Base-by-base conservation (phyloP, 1,140 invertebrate genomes). In the Lepidurus arcticus region DNA sequence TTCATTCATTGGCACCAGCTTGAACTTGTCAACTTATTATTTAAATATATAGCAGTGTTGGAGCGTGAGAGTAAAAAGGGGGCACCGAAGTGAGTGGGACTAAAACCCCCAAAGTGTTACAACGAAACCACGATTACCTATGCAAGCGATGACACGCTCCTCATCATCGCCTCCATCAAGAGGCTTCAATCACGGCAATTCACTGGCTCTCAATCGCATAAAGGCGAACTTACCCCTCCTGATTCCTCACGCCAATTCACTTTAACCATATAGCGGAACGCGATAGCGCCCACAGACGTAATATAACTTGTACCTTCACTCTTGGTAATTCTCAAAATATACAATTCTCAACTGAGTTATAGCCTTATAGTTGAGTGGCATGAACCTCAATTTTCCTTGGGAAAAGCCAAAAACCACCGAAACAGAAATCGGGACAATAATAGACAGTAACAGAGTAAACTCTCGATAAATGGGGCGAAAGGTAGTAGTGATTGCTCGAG, bases 51-150 rank as follows among this genome's bases (percentile, higher is more conserved):
- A 65, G 53, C 53, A 16, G 16, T 13, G 53, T n/a, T 13, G 53
- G 53, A 21, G 21, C 53, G 21, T 21, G 53, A 13, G 53, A 65
- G 9, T 9, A 21, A 7, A 21, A 65, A 47, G 16, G 13, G 53
- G 53, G 1, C 16, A n/a, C 16, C 4, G 13, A 16, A 11, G 53
- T 21, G 53, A 65, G 53, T 65, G 16, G 16, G 9, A 1, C 9
- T n/a, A 65, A 65, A 13, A 13, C 21, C 53, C 53, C 9, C 13
- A 65, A 65, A 65, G 53, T 21, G 53, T 21, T 65, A 16, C n/a
- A 65, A 65, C 53, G 53, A 65, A 65, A 65, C 53, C 53, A 65
- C 21, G 53, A 65, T 65, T 65, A 65, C 53, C 53, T 65, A 65
- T 65, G 53, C 53, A 65, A 21, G 53, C 53, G 53, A 65, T 65